phyloP scores from a whole-genome alignment of 2,113 vertebrate species.

The Takifugu flavidus region DNA sequence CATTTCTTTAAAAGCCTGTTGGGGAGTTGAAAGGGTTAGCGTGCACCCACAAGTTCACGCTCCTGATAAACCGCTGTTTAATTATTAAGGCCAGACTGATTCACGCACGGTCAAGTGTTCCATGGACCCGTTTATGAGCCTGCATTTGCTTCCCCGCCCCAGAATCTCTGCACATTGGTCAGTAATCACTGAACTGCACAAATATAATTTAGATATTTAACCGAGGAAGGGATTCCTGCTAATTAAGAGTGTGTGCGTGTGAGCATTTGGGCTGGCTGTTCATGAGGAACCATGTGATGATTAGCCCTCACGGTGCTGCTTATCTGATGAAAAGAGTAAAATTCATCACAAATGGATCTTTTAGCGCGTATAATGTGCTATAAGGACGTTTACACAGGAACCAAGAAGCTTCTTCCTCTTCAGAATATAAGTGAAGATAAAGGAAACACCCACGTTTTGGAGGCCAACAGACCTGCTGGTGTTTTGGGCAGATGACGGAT shows the following conservation, averaged over 20 bases:
- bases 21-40: slow-evolving; percentile 78
- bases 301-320: slow-evolving; percentile 54
- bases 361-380: slow-evolving; percentile 29
- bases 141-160: slow-evolving; percentile 59
- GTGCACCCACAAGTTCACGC: slow-evolving; percentile 70
- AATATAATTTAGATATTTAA: slow-evolving; percentile 73
- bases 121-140: slow-evolving; percentile 63
- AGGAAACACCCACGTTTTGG: too few relatives aligned
- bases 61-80: slow-evolving; percentile 73
- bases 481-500: neutral
- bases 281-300: slow-evolving; percentile 73
- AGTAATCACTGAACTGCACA: slow-evolving; percentile 75
- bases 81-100: slow-evolving; percentile 76
- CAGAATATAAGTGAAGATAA: too few relatives aligned
- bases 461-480: neutral
- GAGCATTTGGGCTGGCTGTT: slow-evolving; percentile 70
- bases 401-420: too few relatives aligned
- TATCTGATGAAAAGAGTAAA: slow-evolving; percentile 18
- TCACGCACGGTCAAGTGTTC: slow-evolving; percentile 71
- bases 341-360: slow-evolving; percentile 34
- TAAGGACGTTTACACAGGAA: too few relatives aligned
- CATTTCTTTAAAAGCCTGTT: slow-evolving; percentile 95
- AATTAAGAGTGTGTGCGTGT: slow-evolving; percentile 72
- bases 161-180: slow-evolving; percentile 65
- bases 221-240: slow-evolving; percentile 66